A percentile compares a stretch with the other conserved stretches of the same genome.
These are phyloP conservation scores for Glyptemys insculpta DNA, from an alignment of 2,797 vertebrate species.

Conservation along the genomic window DNA sequence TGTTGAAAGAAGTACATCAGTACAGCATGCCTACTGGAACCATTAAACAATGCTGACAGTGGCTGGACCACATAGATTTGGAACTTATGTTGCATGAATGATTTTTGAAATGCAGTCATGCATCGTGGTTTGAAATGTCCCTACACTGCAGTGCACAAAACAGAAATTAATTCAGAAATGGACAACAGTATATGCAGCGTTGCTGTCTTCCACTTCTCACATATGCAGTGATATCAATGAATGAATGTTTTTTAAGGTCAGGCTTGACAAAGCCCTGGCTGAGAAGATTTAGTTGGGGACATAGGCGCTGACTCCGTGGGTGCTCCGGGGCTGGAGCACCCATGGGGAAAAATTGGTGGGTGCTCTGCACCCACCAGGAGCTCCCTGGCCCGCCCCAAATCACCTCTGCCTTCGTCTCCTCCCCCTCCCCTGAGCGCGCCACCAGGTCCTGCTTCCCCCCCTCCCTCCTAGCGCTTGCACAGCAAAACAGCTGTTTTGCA, in stretches of 20 bases:
- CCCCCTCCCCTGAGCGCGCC: too few relatives aligned
- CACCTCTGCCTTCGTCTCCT: too few relatives aligned
- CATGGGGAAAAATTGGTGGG: too few relatives aligned
- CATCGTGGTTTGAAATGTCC: neutral
- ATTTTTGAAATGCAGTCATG: neutral
- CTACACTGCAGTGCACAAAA: neutral
- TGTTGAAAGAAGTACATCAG: neutral
- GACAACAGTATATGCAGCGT: neutral
- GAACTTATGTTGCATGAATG: neutral
- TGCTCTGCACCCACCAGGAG: too few relatives aligned
- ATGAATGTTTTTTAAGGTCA: neutral
- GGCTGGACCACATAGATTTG: neutral
- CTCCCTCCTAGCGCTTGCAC: too few relatives aligned
- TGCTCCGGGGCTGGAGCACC: too few relatives aligned
- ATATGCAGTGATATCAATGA: neutral
- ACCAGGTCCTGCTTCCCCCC: too few relatives aligned
- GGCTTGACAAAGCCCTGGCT: too few relatives aligned
- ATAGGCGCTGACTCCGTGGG: too few relatives aligned
- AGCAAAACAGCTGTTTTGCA: too few relatives aligned
- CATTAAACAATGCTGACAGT: neutral
- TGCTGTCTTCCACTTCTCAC: neutral
- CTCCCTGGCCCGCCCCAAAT: too few relatives aligned
- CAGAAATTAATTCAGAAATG: neutral
- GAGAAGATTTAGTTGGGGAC: too few relatives aligned
- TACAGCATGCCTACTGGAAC: neutral